Evolutionary conservation across 1,140 invertebrate species (phyloP).

Genomic region (Aplysia californica): DNA sequence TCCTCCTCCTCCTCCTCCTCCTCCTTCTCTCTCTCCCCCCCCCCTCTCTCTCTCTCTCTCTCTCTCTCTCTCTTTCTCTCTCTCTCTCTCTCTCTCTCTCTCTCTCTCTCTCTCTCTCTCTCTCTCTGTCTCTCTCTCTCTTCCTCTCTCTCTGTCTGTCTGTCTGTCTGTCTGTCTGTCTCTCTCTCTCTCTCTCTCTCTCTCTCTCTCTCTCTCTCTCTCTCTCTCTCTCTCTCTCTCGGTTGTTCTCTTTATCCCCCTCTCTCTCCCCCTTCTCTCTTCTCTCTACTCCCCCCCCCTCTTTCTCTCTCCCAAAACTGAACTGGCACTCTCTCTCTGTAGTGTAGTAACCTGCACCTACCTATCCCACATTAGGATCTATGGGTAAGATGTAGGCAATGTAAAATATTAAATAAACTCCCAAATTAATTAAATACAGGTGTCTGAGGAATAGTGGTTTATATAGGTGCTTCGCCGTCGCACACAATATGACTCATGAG

Average conservation of each 20-base stretch:
- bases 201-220: background rate
- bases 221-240: background rate
- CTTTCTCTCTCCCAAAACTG: background rate
- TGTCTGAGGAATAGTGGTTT: no score
- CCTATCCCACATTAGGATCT: background rate
- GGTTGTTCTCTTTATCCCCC: background rate
- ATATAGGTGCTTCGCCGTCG: background rate
- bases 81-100: background rate
- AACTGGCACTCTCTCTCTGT: background rate
- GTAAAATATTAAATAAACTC: no score
- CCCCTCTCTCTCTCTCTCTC: conserved; percentile 4
- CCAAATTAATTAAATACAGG: no score
- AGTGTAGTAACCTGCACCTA: background rate
- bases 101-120: conserved; percentile 17
- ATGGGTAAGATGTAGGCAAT: background rate
- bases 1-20: background rate
- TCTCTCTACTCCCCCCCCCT: no score
- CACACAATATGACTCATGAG: background rate
- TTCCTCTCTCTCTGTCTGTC: conserved; percentile 1
- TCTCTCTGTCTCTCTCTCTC: conserved; percentile 6
- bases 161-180: background rate
- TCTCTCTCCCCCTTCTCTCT: background rate
- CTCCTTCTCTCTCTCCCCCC: background rate
- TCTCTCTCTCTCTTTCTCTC: conserved; percentile 8
- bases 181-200: conserved; percentile 1